Conservation (phyloP, 2,888 invertebrate species). For the Hydrotaea cyrtoneurina region DNA sequence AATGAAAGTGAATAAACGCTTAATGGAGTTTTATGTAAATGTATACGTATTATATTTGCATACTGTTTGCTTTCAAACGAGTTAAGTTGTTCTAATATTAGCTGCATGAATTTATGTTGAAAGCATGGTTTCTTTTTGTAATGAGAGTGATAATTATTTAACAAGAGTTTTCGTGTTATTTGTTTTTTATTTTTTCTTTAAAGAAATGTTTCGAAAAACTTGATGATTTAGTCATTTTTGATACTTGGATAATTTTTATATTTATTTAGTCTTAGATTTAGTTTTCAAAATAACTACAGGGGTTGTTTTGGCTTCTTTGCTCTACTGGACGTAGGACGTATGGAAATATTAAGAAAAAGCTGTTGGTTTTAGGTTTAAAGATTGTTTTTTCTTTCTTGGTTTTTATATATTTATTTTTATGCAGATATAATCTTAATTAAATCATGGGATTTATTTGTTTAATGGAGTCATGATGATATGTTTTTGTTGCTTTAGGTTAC, state of each 20-base stretch:
- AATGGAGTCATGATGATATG: slow-evolving; percentile 18
- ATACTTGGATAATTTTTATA: slow-evolving; percentile 75
- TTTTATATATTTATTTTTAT: too few species aligned
- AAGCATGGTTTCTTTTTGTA: too few species aligned
- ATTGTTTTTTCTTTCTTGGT: background rate
- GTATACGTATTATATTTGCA: slow-evolving; percentile 19
- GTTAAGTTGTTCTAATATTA: background rate
- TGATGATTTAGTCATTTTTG: slow-evolving; percentile 73
- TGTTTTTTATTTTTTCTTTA: background rate
- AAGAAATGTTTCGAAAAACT: too few species aligned
- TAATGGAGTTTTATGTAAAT: background rate
- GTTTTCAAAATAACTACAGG: slow-evolving; percentile 30
- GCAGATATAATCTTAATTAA: slow-evolving; percentile 31
- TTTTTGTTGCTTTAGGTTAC: slow-evolving; percentile 14
- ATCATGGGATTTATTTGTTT: slow-evolving; percentile 39
- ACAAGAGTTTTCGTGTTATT: slow-evolving; percentile 23
- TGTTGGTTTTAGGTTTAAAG: slow-evolving; percentile 23
- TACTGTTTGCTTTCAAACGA: slow-evolving; percentile 2
- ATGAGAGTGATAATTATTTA: background rate
- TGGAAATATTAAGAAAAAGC: slow-evolving; percentile 13
- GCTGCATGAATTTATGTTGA: background rate
- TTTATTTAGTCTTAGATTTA: slow-evolving; percentile 32
- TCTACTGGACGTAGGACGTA: background rate
- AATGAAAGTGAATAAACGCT: background rate
- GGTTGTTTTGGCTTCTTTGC: background rate